phyloP scores from a whole-genome alignment of 2,888 invertebrate species.

The Catocala nupta region DNA sequence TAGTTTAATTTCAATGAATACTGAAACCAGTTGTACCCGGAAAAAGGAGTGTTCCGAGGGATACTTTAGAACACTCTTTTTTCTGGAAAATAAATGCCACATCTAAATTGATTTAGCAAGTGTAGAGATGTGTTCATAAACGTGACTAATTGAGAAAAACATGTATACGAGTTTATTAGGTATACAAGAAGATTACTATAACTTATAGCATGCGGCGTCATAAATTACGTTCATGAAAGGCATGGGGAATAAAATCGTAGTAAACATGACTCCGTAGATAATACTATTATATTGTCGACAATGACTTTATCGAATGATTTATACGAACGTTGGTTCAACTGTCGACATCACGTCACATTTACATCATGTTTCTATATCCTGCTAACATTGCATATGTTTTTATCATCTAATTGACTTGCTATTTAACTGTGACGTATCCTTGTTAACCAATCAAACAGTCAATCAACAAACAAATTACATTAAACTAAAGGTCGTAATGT shows the following conservation, averaged over 20 bases:
- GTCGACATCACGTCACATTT: constrained; percentile 4
- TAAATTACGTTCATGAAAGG: not conserved
- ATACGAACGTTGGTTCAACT: not conserved
- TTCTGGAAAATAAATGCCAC: too few species aligned
- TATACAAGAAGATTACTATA: too few species aligned
- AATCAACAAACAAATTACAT: constrained; percentile 29
- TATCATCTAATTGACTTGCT: constrained; percentile 38
- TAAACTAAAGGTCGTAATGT: constrained; percentile 32
- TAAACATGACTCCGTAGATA: not conserved
- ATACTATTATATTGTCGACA: constrained; percentile 3
- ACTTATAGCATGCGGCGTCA: too few species aligned
- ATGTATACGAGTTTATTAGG: too few species aligned
- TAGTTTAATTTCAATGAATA: too few species aligned
- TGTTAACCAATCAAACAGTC: constrained; percentile 38
- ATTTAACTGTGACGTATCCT: constrained; percentile 42
- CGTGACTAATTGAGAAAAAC: too few species aligned
- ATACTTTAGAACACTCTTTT: too few species aligned
- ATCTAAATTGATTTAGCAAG: too few species aligned
- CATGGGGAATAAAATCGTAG: not conserved
- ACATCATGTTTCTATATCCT: constrained; percentile 26
- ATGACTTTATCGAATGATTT: constrained; percentile 9
- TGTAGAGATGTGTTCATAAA: too few species aligned
- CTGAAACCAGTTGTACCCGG: too few species aligned
- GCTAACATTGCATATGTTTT: constrained; percentile 33
- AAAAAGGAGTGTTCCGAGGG: too few species aligned